phyloP scores from a whole-genome alignment of 2,797 vertebrate genomes.

The Lepilemur septentrionalis region DNA sequence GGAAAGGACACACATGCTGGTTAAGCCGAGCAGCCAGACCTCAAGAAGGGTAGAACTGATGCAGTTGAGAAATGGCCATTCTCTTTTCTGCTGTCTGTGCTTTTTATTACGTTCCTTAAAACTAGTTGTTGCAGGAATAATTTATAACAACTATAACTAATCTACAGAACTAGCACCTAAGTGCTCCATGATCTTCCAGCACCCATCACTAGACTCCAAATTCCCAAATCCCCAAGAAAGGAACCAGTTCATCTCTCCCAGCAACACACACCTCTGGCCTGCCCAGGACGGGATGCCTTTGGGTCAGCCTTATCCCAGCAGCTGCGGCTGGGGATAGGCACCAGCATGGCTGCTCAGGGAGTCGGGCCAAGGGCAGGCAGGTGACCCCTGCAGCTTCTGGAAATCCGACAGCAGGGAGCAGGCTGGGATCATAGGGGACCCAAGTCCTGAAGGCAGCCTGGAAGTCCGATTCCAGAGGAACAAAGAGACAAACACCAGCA shows the following conservation, averaged over 20 bases:
- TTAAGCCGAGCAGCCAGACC: background rate
- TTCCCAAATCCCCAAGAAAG: background rate
- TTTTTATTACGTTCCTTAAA: background rate
- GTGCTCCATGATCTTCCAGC: background rate
- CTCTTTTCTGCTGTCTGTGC: background rate
- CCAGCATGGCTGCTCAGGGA: background rate
- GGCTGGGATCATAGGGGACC: background rate
- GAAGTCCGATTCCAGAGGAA: background rate
- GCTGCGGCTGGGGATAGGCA: background rate
- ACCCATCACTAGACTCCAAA: background rate
- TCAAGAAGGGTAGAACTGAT: background rate
- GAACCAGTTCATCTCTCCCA: background rate
- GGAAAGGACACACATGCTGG: background rate
- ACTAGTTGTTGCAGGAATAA: background rate
- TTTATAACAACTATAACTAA: background rate
- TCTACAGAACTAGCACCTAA: background rate
- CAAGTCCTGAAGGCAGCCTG: background rate
- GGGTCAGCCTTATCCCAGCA: background rate
- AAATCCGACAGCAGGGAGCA: background rate
- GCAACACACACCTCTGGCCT: rapidly evolving
- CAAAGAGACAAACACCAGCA: background rate
- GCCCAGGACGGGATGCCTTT: too few species aligned
- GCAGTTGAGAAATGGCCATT: background rate
- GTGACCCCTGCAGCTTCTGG: background rate
- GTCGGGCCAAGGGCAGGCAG: background rate